Conservation (phyloP, 2,797 vertebrate genomes). For the Microctenopoma stevenorrisi region DNA sequence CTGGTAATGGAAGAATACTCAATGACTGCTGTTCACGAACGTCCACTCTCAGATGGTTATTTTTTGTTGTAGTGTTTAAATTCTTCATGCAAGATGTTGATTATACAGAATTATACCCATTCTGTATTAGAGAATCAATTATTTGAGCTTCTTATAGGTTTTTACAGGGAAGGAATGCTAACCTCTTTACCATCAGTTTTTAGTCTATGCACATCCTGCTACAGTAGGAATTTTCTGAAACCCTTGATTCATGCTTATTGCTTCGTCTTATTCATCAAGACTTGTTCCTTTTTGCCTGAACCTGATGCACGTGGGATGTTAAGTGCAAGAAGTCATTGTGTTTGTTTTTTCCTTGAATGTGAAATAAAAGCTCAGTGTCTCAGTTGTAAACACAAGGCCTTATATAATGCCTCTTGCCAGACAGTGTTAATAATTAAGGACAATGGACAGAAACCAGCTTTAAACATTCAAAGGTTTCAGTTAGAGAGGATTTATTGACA, state of each 20-base stretch:
- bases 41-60: constrained; percentile 2
- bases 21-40: neutral
- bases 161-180: constrained; percentile 1
- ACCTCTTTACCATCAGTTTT: constrained; percentile 20
- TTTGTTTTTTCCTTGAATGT: constrained; percentile 48
- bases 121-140: neutral
- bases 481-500: constrained; percentile 68
- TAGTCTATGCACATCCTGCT: constrained; percentile 29
- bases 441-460: constrained; percentile 70
- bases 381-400: constrained; percentile 71
- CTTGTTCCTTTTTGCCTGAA: constrained; percentile 47
- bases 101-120: neutral
- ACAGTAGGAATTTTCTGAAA: constrained; percentile 60
- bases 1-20: neutral
- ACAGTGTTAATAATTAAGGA: constrained; percentile 78
- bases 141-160: neutral
- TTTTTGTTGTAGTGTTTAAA: constrained; percentile 7
- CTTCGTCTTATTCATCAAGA: constrained; percentile 66
- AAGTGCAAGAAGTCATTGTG: constrained; percentile 57
- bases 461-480: constrained; percentile 64
- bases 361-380: constrained; percentile 71
- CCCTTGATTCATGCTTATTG: constrained; percentile 69
- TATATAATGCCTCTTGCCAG: constrained; percentile 74
- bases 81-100: neutral
- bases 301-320: constrained; percentile 58